These are phyloP conservation scores for Regulus satrapa DNA, from an alignment of 2,113 vertebrate species.

Conservation along the genomic window DNA sequence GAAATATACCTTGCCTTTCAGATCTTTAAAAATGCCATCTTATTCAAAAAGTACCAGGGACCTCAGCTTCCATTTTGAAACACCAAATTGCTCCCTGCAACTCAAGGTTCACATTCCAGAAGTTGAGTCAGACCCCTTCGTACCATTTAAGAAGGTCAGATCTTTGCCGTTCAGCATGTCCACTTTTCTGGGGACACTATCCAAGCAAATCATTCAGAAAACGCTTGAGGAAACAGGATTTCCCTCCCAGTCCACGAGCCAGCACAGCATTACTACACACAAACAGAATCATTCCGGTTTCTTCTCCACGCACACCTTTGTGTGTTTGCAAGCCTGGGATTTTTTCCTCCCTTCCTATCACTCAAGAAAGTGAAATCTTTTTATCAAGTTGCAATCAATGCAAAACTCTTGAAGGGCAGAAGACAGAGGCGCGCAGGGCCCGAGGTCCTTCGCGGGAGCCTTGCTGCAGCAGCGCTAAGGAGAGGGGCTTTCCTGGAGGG, in stretches of 20 bases:
- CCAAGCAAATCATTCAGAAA: not conserved
- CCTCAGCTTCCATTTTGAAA: slow-evolving; percentile 4
- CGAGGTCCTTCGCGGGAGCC: no score
- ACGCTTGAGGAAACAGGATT: not conserved
- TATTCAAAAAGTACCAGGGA: not conserved
- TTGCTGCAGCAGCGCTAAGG: not conserved
- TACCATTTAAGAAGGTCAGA: not conserved
- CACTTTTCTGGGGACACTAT: not conserved
- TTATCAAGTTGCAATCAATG: not conserved
- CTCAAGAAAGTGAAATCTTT: not conserved
- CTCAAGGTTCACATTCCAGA: not conserved
- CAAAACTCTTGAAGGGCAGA: not conserved
- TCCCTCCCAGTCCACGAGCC: not conserved
- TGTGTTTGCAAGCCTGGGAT: fast-evolving
- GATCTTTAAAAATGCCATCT: not conserved
- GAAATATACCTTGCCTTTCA: not conserved
- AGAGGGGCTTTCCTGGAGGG: not conserved
- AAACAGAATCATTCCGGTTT: not conserved
- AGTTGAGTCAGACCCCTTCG: not conserved
- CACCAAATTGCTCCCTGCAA: not conserved
- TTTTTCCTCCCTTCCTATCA: not conserved
- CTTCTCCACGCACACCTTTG: not conserved
- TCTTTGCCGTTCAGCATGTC: not conserved
- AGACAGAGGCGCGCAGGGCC: no score
- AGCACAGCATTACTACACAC: not conserved